Evolutionary conservation across 2,113 vertebrate genomes (phyloP).

Genomic region (Chascanopsetta lugubris): DNA sequence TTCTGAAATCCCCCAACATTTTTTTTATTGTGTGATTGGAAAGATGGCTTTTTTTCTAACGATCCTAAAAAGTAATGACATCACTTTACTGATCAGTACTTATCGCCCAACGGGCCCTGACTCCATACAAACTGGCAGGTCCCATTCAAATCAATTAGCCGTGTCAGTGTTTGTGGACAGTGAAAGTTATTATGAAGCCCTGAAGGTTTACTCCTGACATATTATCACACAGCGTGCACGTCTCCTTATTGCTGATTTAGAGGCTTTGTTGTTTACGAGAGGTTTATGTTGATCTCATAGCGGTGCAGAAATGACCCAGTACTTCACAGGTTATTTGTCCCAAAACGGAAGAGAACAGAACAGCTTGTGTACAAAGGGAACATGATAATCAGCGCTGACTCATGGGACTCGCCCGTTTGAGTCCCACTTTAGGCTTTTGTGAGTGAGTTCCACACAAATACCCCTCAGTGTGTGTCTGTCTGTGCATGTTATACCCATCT

Average conservation of each 20-base stretch:
- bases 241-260: neutral
- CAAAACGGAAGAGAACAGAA: conserved; percentile 30
- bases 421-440: conserved; percentile 7
- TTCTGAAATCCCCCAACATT: too few relatives aligned
- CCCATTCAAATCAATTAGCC: neutral
- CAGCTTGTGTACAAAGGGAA: conserved; percentile 3
- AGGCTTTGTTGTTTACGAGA: neutral
- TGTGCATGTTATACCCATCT: conserved; percentile 5
- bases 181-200: conserved; percentile 7
- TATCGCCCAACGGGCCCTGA: neutral
- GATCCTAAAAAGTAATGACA: too few relatives aligned
- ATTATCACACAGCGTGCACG: neutral
- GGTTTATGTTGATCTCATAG: conserved; percentile 1
- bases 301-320: neutral
- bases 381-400: conserved; percentile 57
- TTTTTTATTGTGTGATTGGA: too few relatives aligned
- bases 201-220: conserved; percentile 19
- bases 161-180: neutral
- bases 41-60: too few relatives aligned
- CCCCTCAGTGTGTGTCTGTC: neutral
- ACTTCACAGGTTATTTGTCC: conserved; percentile 1
- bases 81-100: too few relatives aligned
- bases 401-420: conserved; percentile 27
- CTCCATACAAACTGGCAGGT: too few relatives aligned
- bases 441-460: conserved; percentile 4